Base-by-base conservation (phyloP, 2,797 vertebrate species). In the Hephaestus fuliginosus region DNA sequence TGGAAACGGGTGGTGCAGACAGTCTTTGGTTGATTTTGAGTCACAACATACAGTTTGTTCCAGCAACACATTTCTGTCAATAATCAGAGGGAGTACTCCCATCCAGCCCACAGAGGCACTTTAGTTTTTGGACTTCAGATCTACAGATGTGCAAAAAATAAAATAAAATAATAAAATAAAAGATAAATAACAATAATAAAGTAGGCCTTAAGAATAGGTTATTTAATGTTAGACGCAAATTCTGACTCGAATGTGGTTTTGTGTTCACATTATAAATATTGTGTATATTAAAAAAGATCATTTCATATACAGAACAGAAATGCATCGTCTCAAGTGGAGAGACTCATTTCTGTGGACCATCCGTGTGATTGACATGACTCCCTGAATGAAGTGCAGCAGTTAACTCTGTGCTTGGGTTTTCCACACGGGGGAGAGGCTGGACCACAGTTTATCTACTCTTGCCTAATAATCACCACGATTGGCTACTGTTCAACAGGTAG, bases 381-480 rank as follows among this genome's bases (percentile, higher is more conserved):
- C 36, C 36, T 39, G 36, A 39, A 39, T 7, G 36, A 39, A 39
- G 36, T 39, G 36, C 36, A 39, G 36, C 36, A 39, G 36, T 39
- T 39, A 39, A 43, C 48, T 66, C 65, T 82, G 68, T 86, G 83
- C 83, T 73, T 66, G 65, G 49, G 71, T 88, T 85, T 90, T 91
- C 91, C 92, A 92, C 90, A 87, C 15, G 87, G 91, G 90, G 89
- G 90, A 90, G 90, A 89, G 88, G 85, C 78, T 81, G 81, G 80
- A 80, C 82, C 77, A 71, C 65, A 77, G 55, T 81, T 89, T 75
- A 89, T 86, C 85, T 78, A 28, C 60, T 46, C n/a, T 52, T 77
- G 36, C 41, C 78, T 80, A 76, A 87, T 83, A 77, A 89, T 74
- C 70, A 83, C 44, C 28, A 41, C 5, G 36, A 92, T 82, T 91